phyloP scores from a whole-genome alignment of 2,888 invertebrate species.

The Morpho achilles region DNA sequence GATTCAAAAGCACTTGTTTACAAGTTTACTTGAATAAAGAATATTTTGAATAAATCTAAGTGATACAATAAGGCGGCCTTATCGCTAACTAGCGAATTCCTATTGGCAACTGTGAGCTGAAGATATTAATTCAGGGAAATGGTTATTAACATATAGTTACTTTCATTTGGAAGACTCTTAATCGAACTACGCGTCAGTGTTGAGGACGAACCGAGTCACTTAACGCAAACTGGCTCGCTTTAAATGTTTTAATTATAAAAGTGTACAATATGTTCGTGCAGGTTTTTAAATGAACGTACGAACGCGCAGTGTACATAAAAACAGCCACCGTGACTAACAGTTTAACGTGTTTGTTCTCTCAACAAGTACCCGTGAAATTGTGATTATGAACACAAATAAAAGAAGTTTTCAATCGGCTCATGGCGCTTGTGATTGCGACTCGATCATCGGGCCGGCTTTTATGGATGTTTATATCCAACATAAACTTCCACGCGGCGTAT shows the following conservation, averaged over 20 bases:
- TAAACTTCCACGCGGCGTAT: constrained; percentile 13
- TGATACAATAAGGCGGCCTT: too few species aligned
- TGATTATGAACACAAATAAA: constrained; percentile 63
- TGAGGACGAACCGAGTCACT: too few species aligned
- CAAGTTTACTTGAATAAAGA: too few species aligned
- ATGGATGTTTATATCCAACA: constrained; percentile 13
- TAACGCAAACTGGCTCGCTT: constrained; percentile 1
- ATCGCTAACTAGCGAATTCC: too few species aligned
- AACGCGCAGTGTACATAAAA: constrained; percentile 46
- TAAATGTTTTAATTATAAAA: constrained; percentile 22
- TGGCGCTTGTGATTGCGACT: constrained; percentile 27
- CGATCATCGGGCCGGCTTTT: constrained; percentile 19
- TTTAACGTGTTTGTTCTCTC: constrained; percentile 63
- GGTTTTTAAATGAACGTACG: constrained; percentile 35
- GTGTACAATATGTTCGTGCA: constrained; percentile 24
- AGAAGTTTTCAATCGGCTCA: constrained; percentile 31
- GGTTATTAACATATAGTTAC: too few species aligned
- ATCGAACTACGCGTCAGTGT: too few species aligned
- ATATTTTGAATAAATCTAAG: too few species aligned
- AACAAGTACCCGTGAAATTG: constrained; percentile 71
- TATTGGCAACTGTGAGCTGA: too few species aligned
- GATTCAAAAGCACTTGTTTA: too few species aligned
- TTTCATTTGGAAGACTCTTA: too few species aligned
- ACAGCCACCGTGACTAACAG: constrained; percentile 63
- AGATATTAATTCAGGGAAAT: too few species aligned